phyloP scores from a whole-genome alignment of 92 coral and sea anemone species.

The Parazoanthus darwini region DNA sequence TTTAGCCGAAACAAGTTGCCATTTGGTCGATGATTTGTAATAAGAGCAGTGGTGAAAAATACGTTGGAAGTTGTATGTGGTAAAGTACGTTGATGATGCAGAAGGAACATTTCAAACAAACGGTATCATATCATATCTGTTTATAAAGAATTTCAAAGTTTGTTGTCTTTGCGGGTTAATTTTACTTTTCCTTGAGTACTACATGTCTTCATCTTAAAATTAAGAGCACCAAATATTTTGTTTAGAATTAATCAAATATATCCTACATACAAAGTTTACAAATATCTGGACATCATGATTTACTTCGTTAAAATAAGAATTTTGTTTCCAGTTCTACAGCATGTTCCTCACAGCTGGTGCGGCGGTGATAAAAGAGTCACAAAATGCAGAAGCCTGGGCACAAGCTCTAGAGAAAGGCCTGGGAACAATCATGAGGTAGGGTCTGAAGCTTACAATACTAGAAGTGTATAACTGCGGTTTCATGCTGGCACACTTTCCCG shows the following conservation, averaged over 20 bases:
- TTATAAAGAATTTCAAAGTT: neutral
- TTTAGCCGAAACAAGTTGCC: no score
- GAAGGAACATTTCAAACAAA: neutral
- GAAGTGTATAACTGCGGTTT: no score
- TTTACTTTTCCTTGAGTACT: no score
- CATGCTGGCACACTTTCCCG: no score
- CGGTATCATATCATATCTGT: neutral
- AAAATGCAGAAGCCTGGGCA: constrained; percentile 77
- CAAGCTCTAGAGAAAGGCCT: constrained; percentile 76
- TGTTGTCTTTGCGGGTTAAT: neutral
- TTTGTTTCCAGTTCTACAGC: constrained; percentile 81
- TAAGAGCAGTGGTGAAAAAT: no score
- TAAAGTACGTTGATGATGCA: neutral
- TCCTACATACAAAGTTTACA: neutral
- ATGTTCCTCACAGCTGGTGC: constrained; percentile 79
- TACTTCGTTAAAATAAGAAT: neutral
- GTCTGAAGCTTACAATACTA: no score
- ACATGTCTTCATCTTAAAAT: no score
- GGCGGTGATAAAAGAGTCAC: constrained; percentile 56
- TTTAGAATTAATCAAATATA: no score
- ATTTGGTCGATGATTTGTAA: no score
- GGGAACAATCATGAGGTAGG: constrained; percentile 81
- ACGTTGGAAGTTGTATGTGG: no score
- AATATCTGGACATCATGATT: neutral
- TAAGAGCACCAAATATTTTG: no score